Conservation (phyloP, 2,113 vertebrate genomes). For the Platycercus adscitus region DNA sequence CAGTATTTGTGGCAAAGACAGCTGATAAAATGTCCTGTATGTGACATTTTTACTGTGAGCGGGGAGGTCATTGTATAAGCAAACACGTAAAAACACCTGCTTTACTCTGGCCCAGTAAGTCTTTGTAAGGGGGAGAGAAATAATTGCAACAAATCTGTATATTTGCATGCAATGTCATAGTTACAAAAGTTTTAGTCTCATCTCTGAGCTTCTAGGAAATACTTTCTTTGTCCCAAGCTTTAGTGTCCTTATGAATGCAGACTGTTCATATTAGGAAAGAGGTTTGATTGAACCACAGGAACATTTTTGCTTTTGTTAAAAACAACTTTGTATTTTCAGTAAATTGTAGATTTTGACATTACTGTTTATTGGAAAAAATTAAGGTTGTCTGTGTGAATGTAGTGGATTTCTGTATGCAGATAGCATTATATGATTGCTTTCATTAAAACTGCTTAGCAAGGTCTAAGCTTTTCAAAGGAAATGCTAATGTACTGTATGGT, state of each 20-base stretch:
- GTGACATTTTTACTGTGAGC: background rate
- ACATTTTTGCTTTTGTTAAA: slow-evolving; percentile 36
- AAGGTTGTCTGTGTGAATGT: slow-evolving; percentile 53
- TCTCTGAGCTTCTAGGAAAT: slow-evolving; percentile 2
- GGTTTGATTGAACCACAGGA: background rate
- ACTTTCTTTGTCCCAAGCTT: slow-evolving; percentile 5
- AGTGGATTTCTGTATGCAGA: slow-evolving; percentile 57
- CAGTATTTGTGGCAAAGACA: slow-evolving; percentile 7
- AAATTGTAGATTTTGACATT: slow-evolving; percentile 43
- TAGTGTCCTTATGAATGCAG: slow-evolving; percentile 7
- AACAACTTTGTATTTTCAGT: slow-evolving; percentile 45
- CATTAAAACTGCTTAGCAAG: slow-evolving; percentile 55
- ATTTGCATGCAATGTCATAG: slow-evolving; percentile 48
- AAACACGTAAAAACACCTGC: background rate
- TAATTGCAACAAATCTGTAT: background rate
- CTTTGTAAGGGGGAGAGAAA: background rate
- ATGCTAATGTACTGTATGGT: slow-evolving; percentile 58
- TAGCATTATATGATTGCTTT: slow-evolving; percentile 49
- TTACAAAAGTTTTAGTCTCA: background rate
- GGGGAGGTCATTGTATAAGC: slow-evolving; percentile 21
- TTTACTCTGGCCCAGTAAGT: background rate
- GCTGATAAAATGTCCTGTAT: background rate
- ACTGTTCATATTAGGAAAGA: background rate
- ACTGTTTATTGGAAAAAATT: slow-evolving; percentile 35
- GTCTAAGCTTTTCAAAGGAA: slow-evolving; percentile 68